Conservation (phyloP, 1,140 invertebrate genomes). For the Tetragnatha versicolor region DNA sequence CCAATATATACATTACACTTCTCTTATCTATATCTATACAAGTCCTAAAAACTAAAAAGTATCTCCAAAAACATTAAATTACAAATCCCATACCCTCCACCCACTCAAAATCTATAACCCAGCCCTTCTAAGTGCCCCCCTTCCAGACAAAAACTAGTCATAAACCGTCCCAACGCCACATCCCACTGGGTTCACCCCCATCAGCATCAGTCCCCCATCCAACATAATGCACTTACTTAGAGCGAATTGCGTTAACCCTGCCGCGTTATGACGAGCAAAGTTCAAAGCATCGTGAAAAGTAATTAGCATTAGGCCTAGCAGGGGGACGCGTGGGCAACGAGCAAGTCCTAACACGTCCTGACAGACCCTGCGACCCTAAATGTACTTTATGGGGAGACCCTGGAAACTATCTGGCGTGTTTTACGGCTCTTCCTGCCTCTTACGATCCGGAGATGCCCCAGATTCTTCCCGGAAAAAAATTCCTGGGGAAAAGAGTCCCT, state of each 20-base stretch:
- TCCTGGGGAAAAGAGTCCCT: not conserved
- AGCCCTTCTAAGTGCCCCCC: too few species aligned
- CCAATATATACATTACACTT: too few species aligned
- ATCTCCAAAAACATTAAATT: too few species aligned
- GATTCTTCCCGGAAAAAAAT: constrained; percentile 15
- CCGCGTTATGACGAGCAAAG: constrained; percentile 21
- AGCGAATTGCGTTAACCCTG: not conserved
- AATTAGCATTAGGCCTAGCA: constrained; percentile 25
- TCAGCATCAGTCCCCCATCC: too few species aligned
- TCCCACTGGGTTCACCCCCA: too few species aligned
- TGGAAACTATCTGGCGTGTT: constrained; percentile 34
- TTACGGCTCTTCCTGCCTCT: constrained; percentile 14
- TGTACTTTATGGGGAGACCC: constrained; percentile 27
- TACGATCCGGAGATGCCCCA: not conserved
- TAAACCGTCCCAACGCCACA: too few species aligned
- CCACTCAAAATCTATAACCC: too few species aligned
- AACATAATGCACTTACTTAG: not conserved
- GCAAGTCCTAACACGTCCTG: constrained; percentile 14
- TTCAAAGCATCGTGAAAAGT: constrained; percentile 24
- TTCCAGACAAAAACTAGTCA: too few species aligned
- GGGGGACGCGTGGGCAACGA: constrained; percentile 14
- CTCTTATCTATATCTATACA: too few species aligned
- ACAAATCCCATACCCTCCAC: too few species aligned
- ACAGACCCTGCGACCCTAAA: constrained; percentile 36
- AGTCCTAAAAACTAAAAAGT: too few species aligned